Percentiles rank a stretch among this genome's conserved stretches.
Evolutionary conservation across 1,140 invertebrate genomes (phyloP).

Genomic region (Frieseomelitta varia): DNA sequence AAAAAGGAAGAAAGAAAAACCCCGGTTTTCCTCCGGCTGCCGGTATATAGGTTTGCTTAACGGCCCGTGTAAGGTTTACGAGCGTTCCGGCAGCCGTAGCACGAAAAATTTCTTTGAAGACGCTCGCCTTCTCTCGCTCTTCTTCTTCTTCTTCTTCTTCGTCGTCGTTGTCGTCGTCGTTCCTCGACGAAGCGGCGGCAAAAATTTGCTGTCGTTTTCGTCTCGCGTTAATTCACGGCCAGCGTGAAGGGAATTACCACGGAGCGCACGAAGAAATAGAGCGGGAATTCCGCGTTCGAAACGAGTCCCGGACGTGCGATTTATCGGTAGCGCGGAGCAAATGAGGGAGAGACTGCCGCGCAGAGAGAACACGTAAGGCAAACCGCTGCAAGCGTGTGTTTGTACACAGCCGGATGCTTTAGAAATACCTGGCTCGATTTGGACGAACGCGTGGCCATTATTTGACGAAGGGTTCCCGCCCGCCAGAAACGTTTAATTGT

Average conservation of each 20-base stretch:
- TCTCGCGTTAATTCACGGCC: constrained; percentile 39
- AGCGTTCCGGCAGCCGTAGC: constrained; percentile 32
- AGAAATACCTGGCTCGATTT: background rate
- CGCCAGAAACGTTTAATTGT: background rate
- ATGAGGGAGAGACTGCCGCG: background rate
- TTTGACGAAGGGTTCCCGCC: background rate
- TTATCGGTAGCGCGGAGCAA: constrained; percentile 21
- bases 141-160: no score
- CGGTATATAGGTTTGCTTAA: constrained; percentile 64
- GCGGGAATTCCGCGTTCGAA: constrained; percentile 40
- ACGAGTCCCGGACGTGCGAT: constrained; percentile 39
- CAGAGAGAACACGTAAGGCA: constrained; percentile 3
- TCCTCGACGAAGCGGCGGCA: background rate
- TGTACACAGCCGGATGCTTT: background rate
- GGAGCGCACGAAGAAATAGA: background rate
- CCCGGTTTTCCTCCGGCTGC: background rate
- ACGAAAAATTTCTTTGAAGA: constrained; percentile 62
- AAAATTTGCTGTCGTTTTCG: constrained; percentile 27
- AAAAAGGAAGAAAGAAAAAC: no score
- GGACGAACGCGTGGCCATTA: background rate
- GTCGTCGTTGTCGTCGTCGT: no score
- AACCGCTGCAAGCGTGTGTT: background rate
- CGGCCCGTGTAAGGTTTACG: constrained; percentile 67
- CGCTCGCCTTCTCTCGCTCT: constrained; percentile 8
- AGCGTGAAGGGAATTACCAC: constrained; percentile 23